A percentile compares a stretch with the other conserved stretches of the same genome.
Evolutionary conservation across 2,888 invertebrate species (phyloP).

Genomic region (Ditylenchus weischeri): DNA sequence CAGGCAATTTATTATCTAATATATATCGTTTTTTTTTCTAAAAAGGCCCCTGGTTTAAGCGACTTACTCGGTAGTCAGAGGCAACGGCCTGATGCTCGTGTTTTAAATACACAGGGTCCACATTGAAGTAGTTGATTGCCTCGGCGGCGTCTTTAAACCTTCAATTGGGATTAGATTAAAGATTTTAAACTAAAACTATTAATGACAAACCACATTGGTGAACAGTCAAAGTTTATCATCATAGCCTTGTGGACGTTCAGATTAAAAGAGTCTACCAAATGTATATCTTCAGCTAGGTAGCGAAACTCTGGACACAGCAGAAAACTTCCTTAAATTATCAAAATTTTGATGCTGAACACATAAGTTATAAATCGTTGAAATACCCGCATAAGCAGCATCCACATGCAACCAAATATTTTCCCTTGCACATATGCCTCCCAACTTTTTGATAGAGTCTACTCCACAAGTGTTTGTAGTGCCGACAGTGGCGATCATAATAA

Average conservation of each 20-base stretch:
- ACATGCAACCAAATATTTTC: conserved; percentile 91
- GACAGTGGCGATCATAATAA: conserved; percentile 52
- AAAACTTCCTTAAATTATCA: conserved; percentile 44
- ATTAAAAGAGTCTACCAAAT: conserved; percentile 86
- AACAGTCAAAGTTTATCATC: conserved; percentile 98
- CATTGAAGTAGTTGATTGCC: conserved; percentile 92
- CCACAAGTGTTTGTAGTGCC: conserved; percentile 96
- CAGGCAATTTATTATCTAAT: too few relatives aligned
- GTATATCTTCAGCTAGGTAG: conserved; percentile 83
- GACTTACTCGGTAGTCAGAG: conserved; percentile 35
- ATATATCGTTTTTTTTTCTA: too few relatives aligned
- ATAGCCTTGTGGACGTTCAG: conserved; percentile 99
- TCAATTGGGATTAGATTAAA: conserved; percentile 23
- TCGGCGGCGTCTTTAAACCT: conserved; percentile 91
- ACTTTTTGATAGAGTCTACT: conserved; percentile 79
- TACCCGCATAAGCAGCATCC: conserved; percentile 94
- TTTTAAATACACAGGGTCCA: conserved; percentile 90
- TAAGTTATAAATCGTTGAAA: too few relatives aligned
- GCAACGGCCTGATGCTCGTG: conserved; percentile 89
- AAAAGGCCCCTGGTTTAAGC: neutral
- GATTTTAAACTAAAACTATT: neutral
- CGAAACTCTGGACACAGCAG: conserved; percentile 86
- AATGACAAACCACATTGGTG: conserved; percentile 85
- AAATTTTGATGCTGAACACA: neutral
- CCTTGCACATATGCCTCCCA: conserved; percentile 69